phyloP scores from a whole-genome alignment of 2,888 invertebrate species.

The Lamellibrachia columna region DNA sequence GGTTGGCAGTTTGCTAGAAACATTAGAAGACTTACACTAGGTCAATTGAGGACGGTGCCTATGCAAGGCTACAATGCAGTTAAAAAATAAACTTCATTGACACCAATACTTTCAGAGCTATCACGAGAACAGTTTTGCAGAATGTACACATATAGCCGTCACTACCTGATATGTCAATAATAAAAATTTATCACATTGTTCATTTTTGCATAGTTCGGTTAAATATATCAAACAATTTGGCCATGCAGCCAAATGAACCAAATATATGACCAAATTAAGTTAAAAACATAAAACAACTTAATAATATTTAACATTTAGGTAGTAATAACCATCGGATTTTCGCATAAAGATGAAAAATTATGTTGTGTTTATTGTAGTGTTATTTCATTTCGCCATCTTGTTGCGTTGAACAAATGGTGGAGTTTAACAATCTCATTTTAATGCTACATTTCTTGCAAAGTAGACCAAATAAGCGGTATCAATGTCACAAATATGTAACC shows the following conservation, averaged over 20 bases:
- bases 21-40: not conserved
- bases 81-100: not conserved
- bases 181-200: not conserved
- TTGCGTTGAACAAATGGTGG: not conserved
- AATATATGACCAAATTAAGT: not conserved
- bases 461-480: not conserved
- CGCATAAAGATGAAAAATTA: not conserved
- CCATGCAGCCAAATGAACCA: not conserved
- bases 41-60: not conserved
- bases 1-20: not conserved
- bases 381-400: not conserved
- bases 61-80: not conserved
- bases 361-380: not conserved
- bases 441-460: slow-evolving; percentile 5
- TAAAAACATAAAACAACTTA: not conserved
- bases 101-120: not conserved
- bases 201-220: not conserved
- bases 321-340: not conserved
- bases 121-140: not conserved
- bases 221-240: not conserved
- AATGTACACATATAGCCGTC: not conserved
- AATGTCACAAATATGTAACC: not conserved
- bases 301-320: not conserved
- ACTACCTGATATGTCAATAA: not conserved
- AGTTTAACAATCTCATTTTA: not conserved